Conservation (phyloP, 2,797 vertebrate genomes). For the Leptoclinus maculatus region DNA sequence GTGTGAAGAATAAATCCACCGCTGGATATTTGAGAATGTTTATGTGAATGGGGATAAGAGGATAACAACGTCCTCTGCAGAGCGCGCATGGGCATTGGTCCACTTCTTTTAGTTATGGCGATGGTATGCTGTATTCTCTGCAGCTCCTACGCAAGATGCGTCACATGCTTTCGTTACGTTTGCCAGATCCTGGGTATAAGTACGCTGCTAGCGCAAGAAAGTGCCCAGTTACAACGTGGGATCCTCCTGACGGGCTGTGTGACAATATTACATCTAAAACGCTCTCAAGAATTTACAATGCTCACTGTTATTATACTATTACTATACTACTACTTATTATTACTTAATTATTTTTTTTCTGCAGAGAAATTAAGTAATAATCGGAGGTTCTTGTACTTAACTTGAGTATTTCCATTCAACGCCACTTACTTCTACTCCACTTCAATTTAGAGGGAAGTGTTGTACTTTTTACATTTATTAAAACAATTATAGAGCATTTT, state of each 20-base stretch:
- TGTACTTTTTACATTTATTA: no score
- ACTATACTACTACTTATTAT: not conserved
- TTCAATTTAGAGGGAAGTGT: no score
- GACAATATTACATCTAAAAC: not conserved
- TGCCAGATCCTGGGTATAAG: fast-evolving
- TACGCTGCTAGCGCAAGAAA: slow-evolving; percentile 11
- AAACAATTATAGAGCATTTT: no score
- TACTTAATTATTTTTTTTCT: no score
- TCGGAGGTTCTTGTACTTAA: no score
- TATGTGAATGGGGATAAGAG: slow-evolving; percentile 14
- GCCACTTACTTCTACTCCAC: not conserved
- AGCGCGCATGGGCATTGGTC: slow-evolving; percentile 61
- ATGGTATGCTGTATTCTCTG: slow-evolving; percentile 41
- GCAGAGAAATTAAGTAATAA: no score
- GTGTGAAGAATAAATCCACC: not conserved
- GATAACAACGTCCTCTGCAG: slow-evolving; percentile 46
- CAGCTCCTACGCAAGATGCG: slow-evolving; percentile 36
- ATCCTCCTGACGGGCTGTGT: not conserved
- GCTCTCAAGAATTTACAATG: not conserved
- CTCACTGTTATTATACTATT: not conserved
- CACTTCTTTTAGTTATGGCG: slow-evolving; percentile 3
- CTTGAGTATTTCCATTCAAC: not conserved
- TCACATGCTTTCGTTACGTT: not conserved
- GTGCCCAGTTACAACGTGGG: not conserved
- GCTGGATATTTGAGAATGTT: slow-evolving; percentile 21